Base-by-base conservation (phyloP, 2,888 invertebrate species). In the Polia nebulosa region DNA sequence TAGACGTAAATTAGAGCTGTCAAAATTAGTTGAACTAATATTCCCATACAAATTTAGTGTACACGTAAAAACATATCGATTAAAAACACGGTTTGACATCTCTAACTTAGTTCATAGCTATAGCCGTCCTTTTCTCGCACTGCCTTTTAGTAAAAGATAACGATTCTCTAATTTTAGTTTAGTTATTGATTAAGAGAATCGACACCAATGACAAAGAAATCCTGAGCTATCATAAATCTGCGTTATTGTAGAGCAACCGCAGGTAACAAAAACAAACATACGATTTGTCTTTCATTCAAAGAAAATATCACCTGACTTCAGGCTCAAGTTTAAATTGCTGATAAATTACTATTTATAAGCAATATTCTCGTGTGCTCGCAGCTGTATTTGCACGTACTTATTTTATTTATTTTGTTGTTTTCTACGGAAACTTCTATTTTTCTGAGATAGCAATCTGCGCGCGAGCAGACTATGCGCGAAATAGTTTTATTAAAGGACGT, bases 301-400 rank as follows among this genome's bases (percentile, higher is more conserved):
- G 57, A 68, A 73, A 68, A 61, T 78, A 68, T 68, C 34, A 58
- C 60, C 52, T 66, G 51, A 76, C 47, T 63, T 62, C 27, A 57
- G 27, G 57, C 57, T 67, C 47, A 53, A 58, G 63, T 78, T 68
- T 68, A 73, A 74, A 51, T 72, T 52, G 72, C 66, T 78, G 58
- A 77, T 77, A 62, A 66, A 77, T 67, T 58, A 64, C 57, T 64
- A 68, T 74, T 64, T 78, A 64, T 53, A 41, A 52, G 45, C 73
- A 34, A 64, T 62, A 74, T 78, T 61, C 67, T 77, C 57, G 63
- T 45, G 68, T 58, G 53, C 63, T 49, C 25, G 68, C 60, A 77
- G 57, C 76, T 68, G 79, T 64, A 51, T 64, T 53, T 73, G 52
- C 59, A 51, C 27, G 34, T 66, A 39, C 41, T 49, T 45, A 44